Evolutionary conservation across 1,140 invertebrate genomes (phyloP).

Genomic region (Wasmannia auropunctata): DNA sequence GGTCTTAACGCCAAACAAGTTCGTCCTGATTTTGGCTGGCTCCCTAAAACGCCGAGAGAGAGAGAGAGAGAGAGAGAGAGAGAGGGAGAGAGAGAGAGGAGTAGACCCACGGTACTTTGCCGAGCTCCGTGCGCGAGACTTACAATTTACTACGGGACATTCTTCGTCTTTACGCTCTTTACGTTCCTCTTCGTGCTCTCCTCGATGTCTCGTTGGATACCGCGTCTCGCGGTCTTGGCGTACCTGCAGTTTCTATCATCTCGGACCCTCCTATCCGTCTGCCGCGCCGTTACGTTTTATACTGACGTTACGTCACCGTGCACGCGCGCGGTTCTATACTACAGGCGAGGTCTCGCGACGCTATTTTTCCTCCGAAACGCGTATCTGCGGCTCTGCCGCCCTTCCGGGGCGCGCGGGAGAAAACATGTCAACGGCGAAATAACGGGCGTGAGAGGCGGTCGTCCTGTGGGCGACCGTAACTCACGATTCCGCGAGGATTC

Average conservation of each 20-base stretch:
- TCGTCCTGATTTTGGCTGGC: conserved; percentile 19
- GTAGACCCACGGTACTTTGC: neutral
- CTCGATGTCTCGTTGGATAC: neutral
- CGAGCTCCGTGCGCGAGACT: neutral
- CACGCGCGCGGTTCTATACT: conserved; percentile 8
- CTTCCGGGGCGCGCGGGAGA: neutral
- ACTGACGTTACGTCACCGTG: neutral
- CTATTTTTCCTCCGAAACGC: conserved; percentile 22
- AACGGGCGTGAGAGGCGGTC: conserved; percentile 27
- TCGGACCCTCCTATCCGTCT: neutral
- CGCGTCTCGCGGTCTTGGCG: neutral
- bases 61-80: conserved; percentile 7
- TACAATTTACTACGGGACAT: neutral
- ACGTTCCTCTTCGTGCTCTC: neutral
- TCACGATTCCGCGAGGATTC: conserved; percentile 64
- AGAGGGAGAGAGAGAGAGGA: no score
- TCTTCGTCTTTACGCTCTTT: neutral
- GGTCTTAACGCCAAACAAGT: conserved; percentile 24
- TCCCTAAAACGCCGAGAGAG: conserved; percentile 8
- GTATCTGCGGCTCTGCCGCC: conserved; percentile 18
- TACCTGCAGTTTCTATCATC: neutral
- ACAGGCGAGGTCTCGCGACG: neutral
- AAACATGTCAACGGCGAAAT: conserved; percentile 35
- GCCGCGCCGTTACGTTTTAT: neutral
- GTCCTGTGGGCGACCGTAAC: conserved; percentile 55